Conservation (phyloP, 2,888 invertebrate species). For the Biston stratarius region DNA sequence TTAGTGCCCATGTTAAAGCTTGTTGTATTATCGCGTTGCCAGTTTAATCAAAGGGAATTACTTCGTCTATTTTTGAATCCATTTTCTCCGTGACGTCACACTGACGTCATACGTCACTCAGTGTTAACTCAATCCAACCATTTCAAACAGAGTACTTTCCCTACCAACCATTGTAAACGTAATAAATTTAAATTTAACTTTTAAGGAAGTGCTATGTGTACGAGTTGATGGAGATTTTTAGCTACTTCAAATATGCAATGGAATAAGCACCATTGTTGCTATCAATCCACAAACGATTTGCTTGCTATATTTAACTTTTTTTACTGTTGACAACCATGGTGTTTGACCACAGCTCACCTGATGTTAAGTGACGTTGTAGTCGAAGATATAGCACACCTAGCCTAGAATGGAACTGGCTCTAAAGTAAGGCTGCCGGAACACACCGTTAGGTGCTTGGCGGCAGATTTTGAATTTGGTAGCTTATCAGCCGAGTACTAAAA, state of each 20-base stretch:
- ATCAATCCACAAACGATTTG: no score
- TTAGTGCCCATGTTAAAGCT: neutral
- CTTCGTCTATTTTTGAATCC: constrained; percentile 27
- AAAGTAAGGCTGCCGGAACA: no score
- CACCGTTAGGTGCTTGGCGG: no score
- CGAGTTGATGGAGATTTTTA: neutral
- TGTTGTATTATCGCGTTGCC: constrained; percentile 2
- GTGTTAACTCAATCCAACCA: constrained; percentile 7
- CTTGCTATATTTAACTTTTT: no score
- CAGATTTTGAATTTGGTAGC: no score
- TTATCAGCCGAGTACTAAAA: no score
- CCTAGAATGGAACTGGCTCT: no score
- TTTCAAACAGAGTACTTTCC: constrained; percentile 11
- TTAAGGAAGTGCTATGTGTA: neutral
- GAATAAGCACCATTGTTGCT: no score
- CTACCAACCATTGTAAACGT: neutral
- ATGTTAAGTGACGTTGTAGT: no score
- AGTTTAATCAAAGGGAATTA: constrained; percentile 13
- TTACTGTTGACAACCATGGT: no score
- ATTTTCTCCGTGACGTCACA: constrained; percentile 32
- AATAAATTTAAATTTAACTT: neutral
- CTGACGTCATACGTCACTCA: constrained; percentile 20
- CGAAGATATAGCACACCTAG: no score
- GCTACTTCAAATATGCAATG: neutral
- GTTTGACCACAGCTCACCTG: no score